phyloP scores from a whole-genome alignment of 2,113 vertebrate genomes.

The Peromyscus leucopus region DNA sequence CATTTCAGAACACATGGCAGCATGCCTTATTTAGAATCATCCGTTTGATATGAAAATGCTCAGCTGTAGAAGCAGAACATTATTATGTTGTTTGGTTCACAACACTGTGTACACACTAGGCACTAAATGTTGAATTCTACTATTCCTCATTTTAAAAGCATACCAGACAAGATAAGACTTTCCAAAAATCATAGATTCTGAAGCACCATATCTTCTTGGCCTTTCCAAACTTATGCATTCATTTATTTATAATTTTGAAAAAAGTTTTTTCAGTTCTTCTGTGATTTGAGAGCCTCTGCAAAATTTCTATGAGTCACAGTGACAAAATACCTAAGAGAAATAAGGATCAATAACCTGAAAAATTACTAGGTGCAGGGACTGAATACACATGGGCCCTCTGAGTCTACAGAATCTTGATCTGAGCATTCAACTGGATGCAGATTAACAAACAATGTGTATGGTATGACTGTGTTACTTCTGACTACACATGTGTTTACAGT shows the following conservation, averaged over 20 bases:
- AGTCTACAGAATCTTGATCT: neutral
- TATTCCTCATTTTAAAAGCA: neutral
- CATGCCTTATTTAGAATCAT: neutral
- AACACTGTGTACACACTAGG: neutral
- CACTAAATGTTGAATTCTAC: neutral
- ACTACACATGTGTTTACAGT: neutral
- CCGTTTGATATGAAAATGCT: neutral
- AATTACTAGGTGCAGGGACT: neutral
- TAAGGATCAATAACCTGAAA: neutral
- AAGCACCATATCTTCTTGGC: neutral
- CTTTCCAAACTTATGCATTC: neutral
- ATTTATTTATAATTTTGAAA: constrained; percentile 39
- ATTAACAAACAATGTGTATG: neutral
- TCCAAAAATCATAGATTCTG: neutral
- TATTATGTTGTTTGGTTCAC: neutral
- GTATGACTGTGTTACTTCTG: neutral
- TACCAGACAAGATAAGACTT: neutral
- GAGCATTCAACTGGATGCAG: neutral
- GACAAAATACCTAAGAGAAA: neutral
- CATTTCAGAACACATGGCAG: neutral
- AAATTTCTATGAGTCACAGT: constrained; percentile 7
- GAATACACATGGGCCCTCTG: neutral
- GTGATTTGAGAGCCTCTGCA: neutral
- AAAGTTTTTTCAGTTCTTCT: neutral
- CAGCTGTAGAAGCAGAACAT: neutral